Conservation (phyloP, 2,888 invertebrate species). For the Ichneumoninae sp. region DNA sequence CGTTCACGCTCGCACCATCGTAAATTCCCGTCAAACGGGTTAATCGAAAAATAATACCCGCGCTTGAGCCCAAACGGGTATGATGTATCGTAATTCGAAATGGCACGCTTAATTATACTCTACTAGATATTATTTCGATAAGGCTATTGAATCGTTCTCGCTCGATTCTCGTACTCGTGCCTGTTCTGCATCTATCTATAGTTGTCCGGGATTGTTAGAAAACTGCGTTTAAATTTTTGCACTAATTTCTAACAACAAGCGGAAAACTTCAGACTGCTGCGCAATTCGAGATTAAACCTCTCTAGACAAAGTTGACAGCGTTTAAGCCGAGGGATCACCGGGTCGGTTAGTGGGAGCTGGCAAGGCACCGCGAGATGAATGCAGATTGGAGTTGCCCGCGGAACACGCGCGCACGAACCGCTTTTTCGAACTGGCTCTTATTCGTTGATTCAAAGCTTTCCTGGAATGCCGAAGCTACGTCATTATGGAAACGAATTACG, state of each 20-base stretch:
- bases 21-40: too few species aligned
- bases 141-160: too few species aligned
- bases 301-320: constrained; percentile 8
- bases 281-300: neutral
- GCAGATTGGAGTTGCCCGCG: constrained; percentile 3
- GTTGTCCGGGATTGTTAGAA: neutral
- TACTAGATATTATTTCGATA: too few species aligned
- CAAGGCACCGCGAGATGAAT: neutral
- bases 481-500: constrained; percentile 14
- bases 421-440: neutral
- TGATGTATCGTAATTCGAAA: too few species aligned
- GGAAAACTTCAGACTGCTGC: neutral
- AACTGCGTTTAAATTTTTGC: neutral
- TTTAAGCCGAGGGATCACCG: neutral
- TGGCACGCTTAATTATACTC: too few species aligned
- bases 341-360: neutral
- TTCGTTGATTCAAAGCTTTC: neutral
- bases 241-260: neutral
- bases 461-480: neutral
- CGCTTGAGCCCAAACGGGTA: too few species aligned
- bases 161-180: too few species aligned
- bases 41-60: too few species aligned
- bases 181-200: neutral
- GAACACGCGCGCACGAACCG: constrained; percentile 6
- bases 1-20: too few species aligned